Evolutionary conservation across 1,140 invertebrate genomes (phyloP).

Genomic region (Drosophila burlai): DNA sequence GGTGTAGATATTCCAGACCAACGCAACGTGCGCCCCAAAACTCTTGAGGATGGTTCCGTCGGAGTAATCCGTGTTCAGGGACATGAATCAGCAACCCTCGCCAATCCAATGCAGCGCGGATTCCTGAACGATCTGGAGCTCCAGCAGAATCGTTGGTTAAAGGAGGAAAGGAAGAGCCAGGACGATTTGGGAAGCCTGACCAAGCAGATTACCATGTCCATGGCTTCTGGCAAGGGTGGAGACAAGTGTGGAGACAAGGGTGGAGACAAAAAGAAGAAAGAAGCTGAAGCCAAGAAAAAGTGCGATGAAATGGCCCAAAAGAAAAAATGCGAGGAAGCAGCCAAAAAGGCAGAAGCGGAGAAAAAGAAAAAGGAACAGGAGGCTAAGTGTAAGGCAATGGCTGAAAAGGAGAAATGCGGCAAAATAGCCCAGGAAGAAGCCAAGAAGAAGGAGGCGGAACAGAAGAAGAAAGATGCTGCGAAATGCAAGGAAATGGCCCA

Average conservation of each 20-base stretch:
- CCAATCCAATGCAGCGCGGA: slow-evolving; percentile 1
- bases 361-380: not conserved
- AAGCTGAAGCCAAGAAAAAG: not conserved
- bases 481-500: no score
- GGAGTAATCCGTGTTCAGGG: slow-evolving; percentile 9
- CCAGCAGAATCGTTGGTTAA: slow-evolving; percentile 1
- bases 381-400: not conserved
- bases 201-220: slow-evolving; percentile 12
- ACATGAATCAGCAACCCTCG: not conserved
- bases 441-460: no score
- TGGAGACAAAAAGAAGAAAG: not conserved
- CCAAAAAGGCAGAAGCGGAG: not conserved
- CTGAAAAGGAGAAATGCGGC: not conserved
- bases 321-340: not conserved
- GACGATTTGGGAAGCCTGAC: not conserved
- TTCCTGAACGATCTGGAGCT: slow-evolving; percentile 14
- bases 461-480: no score
- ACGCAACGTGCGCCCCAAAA: not conserved
- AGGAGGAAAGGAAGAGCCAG: not conserved
- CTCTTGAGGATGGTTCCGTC: not conserved
- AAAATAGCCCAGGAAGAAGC: no score
- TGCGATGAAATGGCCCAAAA: not conserved
- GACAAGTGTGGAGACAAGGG: no score
- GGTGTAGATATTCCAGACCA: not conserved
- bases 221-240: no score